These are phyloP conservation scores for Xiphorhynchus elegans DNA, from an alignment of 2,113 vertebrate genomes.

Conservation along the genomic window DNA sequence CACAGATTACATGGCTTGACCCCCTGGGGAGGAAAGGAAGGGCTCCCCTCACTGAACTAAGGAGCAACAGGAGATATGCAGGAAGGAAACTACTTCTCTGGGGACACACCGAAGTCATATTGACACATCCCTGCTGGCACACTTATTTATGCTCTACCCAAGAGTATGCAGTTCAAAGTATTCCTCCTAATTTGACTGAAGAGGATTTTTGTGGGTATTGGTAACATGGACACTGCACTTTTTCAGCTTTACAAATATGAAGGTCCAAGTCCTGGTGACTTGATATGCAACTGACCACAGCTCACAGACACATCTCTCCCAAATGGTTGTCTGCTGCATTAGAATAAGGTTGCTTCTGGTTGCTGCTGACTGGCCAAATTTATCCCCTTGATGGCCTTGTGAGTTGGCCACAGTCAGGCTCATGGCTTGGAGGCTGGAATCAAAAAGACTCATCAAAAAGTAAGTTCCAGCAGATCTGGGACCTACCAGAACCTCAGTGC, in stretches of 20 bases:
- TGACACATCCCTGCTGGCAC: not conserved
- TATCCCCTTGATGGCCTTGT: not conserved
- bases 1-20: rapidly evolving
- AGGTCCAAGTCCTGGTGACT: not conserved
- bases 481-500: rapidly evolving
- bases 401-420: not conserved
- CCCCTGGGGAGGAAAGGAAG: not conserved
- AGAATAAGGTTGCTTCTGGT: not conserved
- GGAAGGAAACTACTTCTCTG: not conserved
- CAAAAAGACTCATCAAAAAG: not conserved
- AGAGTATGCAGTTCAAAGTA: not conserved
- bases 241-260: not conserved
- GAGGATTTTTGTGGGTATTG: rapidly evolving
- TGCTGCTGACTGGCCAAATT: not conserved
- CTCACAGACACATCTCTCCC: not conserved
- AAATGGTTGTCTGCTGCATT: not conserved
- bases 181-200: not conserved
- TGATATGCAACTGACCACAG: rapidly evolving
- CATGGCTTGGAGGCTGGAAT: not conserved
- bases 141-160: not conserved
- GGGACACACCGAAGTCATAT: rapidly evolving
- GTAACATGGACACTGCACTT: not conserved
- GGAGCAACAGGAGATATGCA: not conserved
- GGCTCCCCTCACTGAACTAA: rapidly evolving
- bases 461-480: not conserved